Base-by-base conservation (phyloP, 2,888 invertebrate species). In the Mesorhabditis belari region DNA sequence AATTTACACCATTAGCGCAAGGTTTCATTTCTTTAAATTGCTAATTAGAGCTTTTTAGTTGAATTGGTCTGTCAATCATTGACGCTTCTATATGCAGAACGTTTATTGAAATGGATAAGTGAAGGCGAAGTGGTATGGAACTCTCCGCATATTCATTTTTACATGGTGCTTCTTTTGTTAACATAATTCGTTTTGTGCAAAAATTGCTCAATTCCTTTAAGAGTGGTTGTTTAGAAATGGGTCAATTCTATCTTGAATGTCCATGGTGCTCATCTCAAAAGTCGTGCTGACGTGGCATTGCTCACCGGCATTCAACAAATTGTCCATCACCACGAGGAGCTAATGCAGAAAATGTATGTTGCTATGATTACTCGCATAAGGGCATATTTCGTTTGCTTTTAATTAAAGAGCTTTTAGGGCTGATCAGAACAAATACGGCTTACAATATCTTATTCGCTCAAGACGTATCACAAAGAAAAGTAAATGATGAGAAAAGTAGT, bases 101-200 rank as follows among this genome's bases (percentile, higher is more conserved):
- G 89, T 29, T 82, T 91, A 25, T 83, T 94, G 17, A 84, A 85
- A 63, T 88, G 88, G 71, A 77, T 92, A 49, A 88, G 89, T 0
- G 70, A 75, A 25, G 69, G 66, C 52, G 68, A 60, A 23, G 86
- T 88, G 55, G 81, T 95, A 24, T 91, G 90, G 72, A 85, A 85
- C 29, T 89, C 91, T 1, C 85, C 87, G 0, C 94, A 95, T 79
- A 80, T 96, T 50, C 91, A 95, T 77, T 93, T 91, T 80, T 90
- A 95, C 80, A 83, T 93, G 44, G 68, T 69, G 21, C 17, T 12
- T 12, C 17, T 51, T 19, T 19, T 51, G 12, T 2, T 2, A 25
- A 29, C 12, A 25, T 2, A 57, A 49, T 21, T 25, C 3, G 2
- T 25, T 49, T 21, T 19, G n/a, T 27, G n/a, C 6, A 24, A 4